These are phyloP conservation scores for Calameuta pallipes DNA, from an alignment of 2,888 invertebrate species.

Conservation along the genomic window DNA sequence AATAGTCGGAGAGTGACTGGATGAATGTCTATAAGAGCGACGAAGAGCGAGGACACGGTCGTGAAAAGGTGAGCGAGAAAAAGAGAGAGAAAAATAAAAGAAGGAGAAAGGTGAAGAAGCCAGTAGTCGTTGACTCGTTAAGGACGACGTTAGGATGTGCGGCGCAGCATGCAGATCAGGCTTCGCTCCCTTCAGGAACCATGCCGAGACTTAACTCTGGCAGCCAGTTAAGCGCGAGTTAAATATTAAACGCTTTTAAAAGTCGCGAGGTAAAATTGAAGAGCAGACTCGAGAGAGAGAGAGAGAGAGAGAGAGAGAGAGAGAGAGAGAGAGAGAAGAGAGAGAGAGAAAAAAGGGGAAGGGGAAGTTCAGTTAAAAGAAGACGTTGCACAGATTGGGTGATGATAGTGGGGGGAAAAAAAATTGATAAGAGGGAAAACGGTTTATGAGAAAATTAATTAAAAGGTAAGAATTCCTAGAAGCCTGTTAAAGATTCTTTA, in stretches of 20 bases:
- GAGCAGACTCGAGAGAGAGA: slow-evolving; percentile 15
- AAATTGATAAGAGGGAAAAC: slow-evolving; percentile 40
- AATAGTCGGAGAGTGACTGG: slow-evolving; percentile 1
- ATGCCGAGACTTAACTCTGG: slow-evolving; percentile 10
- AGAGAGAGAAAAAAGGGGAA: slow-evolving; percentile 23
- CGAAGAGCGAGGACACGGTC: not conserved
- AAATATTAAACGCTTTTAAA: slow-evolving; percentile 57
- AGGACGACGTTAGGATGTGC: slow-evolving; percentile 51
- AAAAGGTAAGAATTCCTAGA: slow-evolving; percentile 18
- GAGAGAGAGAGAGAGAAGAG: slow-evolving; percentile 20
- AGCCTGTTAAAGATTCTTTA: not conserved
- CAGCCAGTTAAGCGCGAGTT: slow-evolving; percentile 41
- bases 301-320: slow-evolving; percentile 22
- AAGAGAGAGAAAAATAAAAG: slow-evolving; percentile 16
- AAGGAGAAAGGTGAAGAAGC: slow-evolving; percentile 13
- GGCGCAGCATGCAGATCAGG: slow-evolving; percentile 57
- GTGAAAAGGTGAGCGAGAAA: slow-evolving; percentile 11
- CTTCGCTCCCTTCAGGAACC: slow-evolving; percentile 27
- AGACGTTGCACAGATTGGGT: slow-evolving; percentile 30
- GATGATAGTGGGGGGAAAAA: slow-evolving; percentile 30
- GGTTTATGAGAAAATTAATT: slow-evolving; percentile 47
- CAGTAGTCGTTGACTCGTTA: slow-evolving; percentile 56
- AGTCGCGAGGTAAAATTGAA: slow-evolving; percentile 48
- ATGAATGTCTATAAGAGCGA: slow-evolving; percentile 21
- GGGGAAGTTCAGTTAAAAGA: slow-evolving; percentile 13